Base-by-base conservation (phyloP, 2,113 vertebrate species). In the Caloenas nicobarica region DNA sequence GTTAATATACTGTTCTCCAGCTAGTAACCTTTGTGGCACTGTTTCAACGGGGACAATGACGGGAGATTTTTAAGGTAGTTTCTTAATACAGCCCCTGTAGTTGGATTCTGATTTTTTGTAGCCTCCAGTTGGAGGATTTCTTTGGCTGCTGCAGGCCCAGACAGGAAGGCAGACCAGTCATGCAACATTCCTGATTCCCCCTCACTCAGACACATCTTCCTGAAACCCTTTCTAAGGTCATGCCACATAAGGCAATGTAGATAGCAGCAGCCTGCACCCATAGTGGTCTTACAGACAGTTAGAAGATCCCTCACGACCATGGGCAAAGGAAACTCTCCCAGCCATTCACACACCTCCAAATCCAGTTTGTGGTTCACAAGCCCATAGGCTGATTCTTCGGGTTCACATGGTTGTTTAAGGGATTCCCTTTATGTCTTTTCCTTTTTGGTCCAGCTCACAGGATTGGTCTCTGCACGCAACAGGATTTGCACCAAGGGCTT, bases 181-280 rank as follows among this genome's bases (percentile, higher is more conserved):
- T 6, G 13, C 25, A 13, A 29, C 0, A 1, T 9, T 61, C 33
- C 22, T 0, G 0, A 16, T 33, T 51, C 36, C 31, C 36, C 22
- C 13, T 44, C 23, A 29, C 12, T 34, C 88, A 60, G 34, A 11
- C 15, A 21, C 33, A 78, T 36, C 29, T 66, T 60, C 28, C 36
- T 18, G 11, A 86, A 80, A 18, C n/a, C 19, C 66, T 40, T 40
- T 33, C 60, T 38, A 31, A 18, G 21, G 16, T 40, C 38, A 38
- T 38, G 38, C 38, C 38, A 38, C 40, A 28, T 29, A 58, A 53
- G 15, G 14, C 28, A 79, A 38, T 19, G n/a, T 14, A 51, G 1
- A 24, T 16, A 36, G 36, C 26, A 62, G 23, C 66, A 46, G 10
- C n/a, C 24, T 58, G 51, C 9, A 73, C 34, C 53, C 13, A 7